Conservation (phyloP, 2,113 vertebrate species). For the Rhinichthys klamathensis region DNA sequence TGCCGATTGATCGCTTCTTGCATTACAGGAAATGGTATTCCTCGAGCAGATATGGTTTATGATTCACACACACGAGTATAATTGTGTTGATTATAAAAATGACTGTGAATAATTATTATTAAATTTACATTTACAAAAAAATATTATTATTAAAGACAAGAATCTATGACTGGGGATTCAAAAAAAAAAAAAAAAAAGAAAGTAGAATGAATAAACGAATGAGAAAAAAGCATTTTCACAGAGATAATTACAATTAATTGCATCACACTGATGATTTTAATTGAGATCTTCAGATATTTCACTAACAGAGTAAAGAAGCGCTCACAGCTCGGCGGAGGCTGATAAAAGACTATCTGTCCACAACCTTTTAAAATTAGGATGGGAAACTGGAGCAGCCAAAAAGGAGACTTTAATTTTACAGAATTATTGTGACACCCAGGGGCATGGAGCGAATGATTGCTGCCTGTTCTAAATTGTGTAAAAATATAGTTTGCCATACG, state of each 20-base stretch:
- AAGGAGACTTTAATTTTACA: constrained; percentile 66
- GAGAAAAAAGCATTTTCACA: neutral
- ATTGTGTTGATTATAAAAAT: constrained; percentile 20
- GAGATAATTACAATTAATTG: neutral
- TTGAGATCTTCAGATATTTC: constrained; percentile 3
- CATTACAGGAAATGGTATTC: neutral
- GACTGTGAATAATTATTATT: neutral
- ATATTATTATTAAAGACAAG: neutral
- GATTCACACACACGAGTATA: neutral
- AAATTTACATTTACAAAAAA: no score
- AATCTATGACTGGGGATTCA: neutral
- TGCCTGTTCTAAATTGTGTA: constrained; percentile 55
- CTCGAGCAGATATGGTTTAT: constrained; percentile 5
- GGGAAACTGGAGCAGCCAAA: constrained; percentile 67
- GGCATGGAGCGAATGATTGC: constrained; percentile 65
- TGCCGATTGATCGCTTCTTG: constrained; percentile 1
- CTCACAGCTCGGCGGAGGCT: constrained; percentile 14
- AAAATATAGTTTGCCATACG: constrained; percentile 42
- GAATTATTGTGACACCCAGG: constrained; percentile 64
- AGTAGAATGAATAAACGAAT: neutral
- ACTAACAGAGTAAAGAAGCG: constrained; percentile 24
- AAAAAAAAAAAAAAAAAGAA: neutral
- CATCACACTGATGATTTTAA: constrained; percentile 30
- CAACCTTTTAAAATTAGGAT: constrained; percentile 63
- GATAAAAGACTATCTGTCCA: constrained; percentile 48